These are phyloP conservation scores for Columba guinea DNA, from an alignment of 2,797 vertebrate genomes.

Conservation along the genomic window DNA sequence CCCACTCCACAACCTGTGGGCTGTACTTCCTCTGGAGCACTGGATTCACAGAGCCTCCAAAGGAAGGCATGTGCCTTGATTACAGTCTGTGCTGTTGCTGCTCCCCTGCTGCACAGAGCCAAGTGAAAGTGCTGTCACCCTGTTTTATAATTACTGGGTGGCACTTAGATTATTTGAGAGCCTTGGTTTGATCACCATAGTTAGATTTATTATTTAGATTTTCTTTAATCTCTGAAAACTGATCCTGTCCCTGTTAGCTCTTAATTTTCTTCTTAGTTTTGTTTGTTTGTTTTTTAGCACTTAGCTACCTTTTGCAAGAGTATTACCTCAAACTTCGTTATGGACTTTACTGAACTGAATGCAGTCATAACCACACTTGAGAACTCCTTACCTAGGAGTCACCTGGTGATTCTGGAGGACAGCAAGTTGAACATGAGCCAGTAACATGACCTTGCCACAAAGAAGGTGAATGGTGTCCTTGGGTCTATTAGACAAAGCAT, in stretches of 20 bases:
- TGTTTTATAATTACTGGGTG: background rate
- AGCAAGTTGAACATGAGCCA: background rate
- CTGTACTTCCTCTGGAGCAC: background rate
- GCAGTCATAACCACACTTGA: background rate
- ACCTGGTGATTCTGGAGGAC: background rate
- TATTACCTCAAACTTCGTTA: background rate
- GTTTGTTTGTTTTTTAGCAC: background rate
- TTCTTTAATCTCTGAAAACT: background rate
- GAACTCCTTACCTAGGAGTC: background rate
- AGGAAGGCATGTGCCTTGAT: background rate
- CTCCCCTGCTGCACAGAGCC: fast-evolving
- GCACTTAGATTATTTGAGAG: background rate
- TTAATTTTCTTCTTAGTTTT: background rate
- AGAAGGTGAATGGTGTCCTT: background rate
- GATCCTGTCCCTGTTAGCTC: background rate
- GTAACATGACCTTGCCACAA: fast-evolving
- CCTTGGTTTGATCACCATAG: background rate
- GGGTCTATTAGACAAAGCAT: background rate
- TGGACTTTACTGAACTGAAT: background rate
- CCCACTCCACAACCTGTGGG: fast-evolving
- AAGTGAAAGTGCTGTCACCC: background rate
- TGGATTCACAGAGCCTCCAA: background rate
- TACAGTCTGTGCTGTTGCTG: background rate
- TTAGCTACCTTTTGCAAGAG: background rate
- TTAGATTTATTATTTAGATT: background rate